Base-by-base conservation (phyloP, 2,113 vertebrate genomes). In the Gasterosteus aculeatus region DNA sequence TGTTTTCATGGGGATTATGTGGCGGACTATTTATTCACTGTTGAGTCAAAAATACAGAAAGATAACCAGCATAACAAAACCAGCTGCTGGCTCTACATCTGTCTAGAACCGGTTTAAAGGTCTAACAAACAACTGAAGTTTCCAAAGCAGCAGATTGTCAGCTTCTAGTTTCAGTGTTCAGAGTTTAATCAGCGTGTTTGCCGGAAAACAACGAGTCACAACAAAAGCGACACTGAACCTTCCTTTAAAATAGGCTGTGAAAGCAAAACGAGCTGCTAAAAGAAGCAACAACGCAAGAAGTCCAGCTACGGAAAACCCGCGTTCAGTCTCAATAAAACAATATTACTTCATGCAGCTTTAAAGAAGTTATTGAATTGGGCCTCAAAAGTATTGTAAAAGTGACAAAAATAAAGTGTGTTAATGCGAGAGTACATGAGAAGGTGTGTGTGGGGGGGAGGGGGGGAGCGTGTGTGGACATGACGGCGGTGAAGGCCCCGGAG, bases 401-500 rank as follows among this genome's bases (percentile, higher is more conserved):
- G 26, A 54, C n/a, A n/a, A 54, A 22, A 70, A 68, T 82, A 80
- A 81, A 59, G 42, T 72, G 78, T 78, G 64, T 82, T 46, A 78
- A 57, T 51, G 76, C 68, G 72, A 35, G 57, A 41, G 72, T 38
- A 74, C 29, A 80, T 90, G 75, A 88, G 83, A 83, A 82, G 56
- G 44, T 72, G 57, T 29, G 1, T 33, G 9, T 47, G 39, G 72
- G 70, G 51, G 22, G 58, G 62, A 38, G 29, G 57, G 18, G 47
- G 73, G 64, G 39, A 75, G 87, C 93, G 46, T 84, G 93, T 92
- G 80, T 69, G 19, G 82, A 93, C 93, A 90, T 57, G 93, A 93
- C 82, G 78, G 31, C 29, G 65, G 82, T 72, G 58, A 85, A 84
- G 63, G 87, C 91, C 92, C 46, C 35, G 9, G 53, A 82, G 92